phyloP scores from a whole-genome alignment of 2,113 vertebrate species.

The Brevimyrus niger region DNA sequence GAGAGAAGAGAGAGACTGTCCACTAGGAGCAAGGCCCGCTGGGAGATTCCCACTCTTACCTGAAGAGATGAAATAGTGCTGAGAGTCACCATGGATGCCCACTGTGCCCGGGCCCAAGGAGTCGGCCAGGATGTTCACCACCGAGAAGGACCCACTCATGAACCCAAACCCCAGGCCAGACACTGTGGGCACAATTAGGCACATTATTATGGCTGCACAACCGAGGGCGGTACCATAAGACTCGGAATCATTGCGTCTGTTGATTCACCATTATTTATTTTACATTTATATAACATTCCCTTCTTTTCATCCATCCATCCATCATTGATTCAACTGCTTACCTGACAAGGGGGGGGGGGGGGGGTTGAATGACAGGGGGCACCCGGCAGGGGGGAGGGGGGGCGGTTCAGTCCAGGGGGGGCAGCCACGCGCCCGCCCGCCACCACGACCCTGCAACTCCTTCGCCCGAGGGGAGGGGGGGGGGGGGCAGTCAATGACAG shows the following conservation, averaged over 20 bases:
- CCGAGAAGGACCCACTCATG: slow-evolving; percentile 78
- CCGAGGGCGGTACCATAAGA: background rate
- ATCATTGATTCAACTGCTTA: background rate
- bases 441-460: too few relatives aligned
- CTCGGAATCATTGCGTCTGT: background rate
- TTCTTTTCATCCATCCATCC: background rate
- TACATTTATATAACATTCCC: background rate
- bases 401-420: too few relatives aligned
- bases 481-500: background rate
- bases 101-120: slow-evolving; percentile 71
- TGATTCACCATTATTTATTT: background rate
- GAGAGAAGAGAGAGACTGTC: background rate
- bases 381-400: too few relatives aligned
- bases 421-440: too few relatives aligned
- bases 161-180: slow-evolving; percentile 78
- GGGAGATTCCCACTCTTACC: slow-evolving; percentile 49
- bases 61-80: slow-evolving; percentile 76
- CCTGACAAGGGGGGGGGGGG: background rate
- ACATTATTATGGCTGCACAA: background rate
- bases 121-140: slow-evolving; percentile 77
- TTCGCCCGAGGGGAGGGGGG: too few relatives aligned
- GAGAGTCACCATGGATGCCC: slow-evolving; percentile 77
- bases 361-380: too few relatives aligned
- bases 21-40: background rate
- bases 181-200: slow-evolving; percentile 46